Evolutionary conservation across 2,888 invertebrate species (phyloP), one percentile per base, ranked within the genome.

Genomic region (Acrobasis suavella): DNA sequence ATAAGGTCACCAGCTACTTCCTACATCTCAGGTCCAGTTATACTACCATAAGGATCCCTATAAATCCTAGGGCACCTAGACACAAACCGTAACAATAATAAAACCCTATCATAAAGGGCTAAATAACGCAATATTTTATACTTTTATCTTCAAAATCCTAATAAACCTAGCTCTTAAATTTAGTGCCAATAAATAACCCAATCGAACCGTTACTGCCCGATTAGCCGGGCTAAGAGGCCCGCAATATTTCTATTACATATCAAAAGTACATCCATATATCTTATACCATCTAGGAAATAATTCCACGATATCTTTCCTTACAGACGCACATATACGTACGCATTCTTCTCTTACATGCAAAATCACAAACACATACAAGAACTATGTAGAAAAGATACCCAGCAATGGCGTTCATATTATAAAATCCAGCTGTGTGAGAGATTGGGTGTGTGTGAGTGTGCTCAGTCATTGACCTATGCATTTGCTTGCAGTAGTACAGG

Each of bases 261-360:
- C 81, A 80, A 73, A 71, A 70, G 62, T 60, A 73, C 69, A 65
- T 66, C 68, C 70, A 70, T 73, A 74, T 73, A 74, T 72, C 70
- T 65, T 66, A 76, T 76, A 73, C 76, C 83, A 85, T 90, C 90
- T 90, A 91, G 90, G 91, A 91, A 91, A 91, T 91, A 90, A 90
- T 89, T 90, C 88, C 83, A 88, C 91, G 89, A 92, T 91, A 91
- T 91, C 89, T 89, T 85, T 86, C 86, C 67, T 67, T 86, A 81
- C 85, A 78, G 81, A 81, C 83, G 80, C 82, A 84, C 81, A 84
- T 85, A 80, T 78, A 84, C 85, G 85, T 77, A 89, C 89, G 89
- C 91, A 92, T 92, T 92, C 91, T 89, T 91, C 90, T 80, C 89
- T 79, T 78, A 91, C 91, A 91, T 89, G 89, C 91, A 90, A 91